Conservation (phyloP, 2,888 invertebrate genomes). For the Machimus atricapillus region DNA sequence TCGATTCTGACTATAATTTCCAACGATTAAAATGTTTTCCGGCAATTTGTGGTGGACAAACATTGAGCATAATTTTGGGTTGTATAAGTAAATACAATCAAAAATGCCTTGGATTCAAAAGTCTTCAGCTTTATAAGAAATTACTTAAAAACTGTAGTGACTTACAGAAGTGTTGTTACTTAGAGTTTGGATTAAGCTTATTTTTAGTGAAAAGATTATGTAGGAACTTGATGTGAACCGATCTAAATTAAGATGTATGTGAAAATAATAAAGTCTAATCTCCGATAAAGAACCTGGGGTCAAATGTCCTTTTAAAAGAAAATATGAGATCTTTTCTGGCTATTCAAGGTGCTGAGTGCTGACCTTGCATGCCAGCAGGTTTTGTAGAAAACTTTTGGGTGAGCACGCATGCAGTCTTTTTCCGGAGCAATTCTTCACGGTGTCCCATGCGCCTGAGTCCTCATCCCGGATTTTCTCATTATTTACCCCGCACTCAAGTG, state of each 20-base stretch:
- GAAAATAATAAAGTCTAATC: no score
- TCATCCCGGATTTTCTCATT: neutral
- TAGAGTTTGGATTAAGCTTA: no score
- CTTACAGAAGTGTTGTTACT: no score
- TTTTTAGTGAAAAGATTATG: no score
- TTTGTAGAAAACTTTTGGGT: neutral
- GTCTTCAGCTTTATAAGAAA: no score
- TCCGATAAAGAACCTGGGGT: no score
- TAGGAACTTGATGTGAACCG: no score
- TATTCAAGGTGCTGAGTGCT: neutral
- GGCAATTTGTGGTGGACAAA: neutral
- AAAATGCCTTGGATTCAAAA: no score
- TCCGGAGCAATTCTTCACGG: neutral
- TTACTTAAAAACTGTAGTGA: no score
- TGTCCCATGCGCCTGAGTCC: neutral
- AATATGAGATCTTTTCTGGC: neutral
- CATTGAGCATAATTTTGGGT: neutral
- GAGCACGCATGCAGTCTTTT: neutral
- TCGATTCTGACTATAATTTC: constrained; percentile 3
- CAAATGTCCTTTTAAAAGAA: no score
- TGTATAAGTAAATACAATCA: neutral
- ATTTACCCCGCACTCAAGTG: constrained; percentile 1
- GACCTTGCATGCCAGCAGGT: neutral
- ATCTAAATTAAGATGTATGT: no score
- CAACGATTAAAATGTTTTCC: constrained; percentile 1